These are phyloP conservation scores for Dicycla oo DNA, from an alignment of 2,888 invertebrate species.

Conservation along the genomic window DNA sequence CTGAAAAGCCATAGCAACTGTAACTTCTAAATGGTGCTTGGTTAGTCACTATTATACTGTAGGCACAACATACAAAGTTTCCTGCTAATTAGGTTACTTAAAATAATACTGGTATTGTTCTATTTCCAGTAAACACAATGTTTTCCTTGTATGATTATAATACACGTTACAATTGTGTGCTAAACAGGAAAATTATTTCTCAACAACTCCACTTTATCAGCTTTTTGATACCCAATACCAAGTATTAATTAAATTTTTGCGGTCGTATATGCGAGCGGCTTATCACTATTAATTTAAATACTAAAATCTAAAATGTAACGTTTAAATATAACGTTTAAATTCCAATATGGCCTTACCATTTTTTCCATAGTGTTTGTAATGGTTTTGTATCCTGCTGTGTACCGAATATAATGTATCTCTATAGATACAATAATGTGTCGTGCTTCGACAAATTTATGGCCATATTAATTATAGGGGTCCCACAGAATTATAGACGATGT, in stretches of 20 bases:
- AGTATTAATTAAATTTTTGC: slow-evolving; percentile 9
- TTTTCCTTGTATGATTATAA: slow-evolving; percentile 53
- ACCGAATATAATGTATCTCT: slow-evolving; percentile 55
- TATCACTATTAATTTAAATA: background rate
- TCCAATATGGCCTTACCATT: background rate
- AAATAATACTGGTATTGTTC: slow-evolving; percentile 31
- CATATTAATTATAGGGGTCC: slow-evolving; percentile 80
- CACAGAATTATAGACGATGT: slow-evolving; percentile 72
- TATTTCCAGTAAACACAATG: slow-evolving; percentile 27
- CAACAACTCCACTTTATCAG: background rate
- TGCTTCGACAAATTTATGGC: slow-evolving; percentile 77
- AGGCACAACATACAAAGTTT: slow-evolving; percentile 22
- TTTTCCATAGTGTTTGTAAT: slow-evolving; percentile 35
- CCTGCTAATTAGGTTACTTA: slow-evolving; percentile 41
- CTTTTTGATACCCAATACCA: background rate
- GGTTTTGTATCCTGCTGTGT: slow-evolving; percentile 57
- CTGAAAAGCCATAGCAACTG: slow-evolving; percentile 2
- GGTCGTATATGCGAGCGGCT: background rate
- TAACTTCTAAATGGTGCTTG: background rate
- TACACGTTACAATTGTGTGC: slow-evolving; percentile 7
- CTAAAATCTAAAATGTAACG: background rate
- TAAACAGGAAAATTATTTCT: slow-evolving; percentile 47
- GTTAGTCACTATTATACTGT: background rate
- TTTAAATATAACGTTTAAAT: background rate
- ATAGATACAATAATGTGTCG: slow-evolving; percentile 63